Evolutionary conservation across 2,888 invertebrate species (phyloP).

Genomic region (Andrena fulva): DNA sequence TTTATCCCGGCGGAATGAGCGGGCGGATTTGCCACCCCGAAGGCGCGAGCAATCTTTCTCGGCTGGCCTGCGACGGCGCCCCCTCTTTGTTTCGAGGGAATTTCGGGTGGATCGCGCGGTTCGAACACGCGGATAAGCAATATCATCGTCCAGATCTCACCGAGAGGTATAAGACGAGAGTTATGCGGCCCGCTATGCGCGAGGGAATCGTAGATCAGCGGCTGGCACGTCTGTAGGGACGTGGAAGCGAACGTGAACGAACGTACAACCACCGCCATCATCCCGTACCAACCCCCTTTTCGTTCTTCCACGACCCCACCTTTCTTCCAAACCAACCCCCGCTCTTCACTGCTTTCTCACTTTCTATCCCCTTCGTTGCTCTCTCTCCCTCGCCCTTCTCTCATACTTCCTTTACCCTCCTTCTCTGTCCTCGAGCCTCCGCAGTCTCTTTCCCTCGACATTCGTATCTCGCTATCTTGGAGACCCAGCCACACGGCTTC

Average conservation of each 20-base stretch:
- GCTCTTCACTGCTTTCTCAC: slow-evolving; percentile 39
- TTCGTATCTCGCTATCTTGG: slow-evolving; percentile 80
- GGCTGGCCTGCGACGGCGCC: slow-evolving; percentile 23
- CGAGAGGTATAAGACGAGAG: slow-evolving; percentile 75
- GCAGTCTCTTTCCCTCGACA: slow-evolving; percentile 65
- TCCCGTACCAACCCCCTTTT: slow-evolving; percentile 67
- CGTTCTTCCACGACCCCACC: slow-evolving; percentile 66
- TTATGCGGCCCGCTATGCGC: slow-evolving; percentile 84
- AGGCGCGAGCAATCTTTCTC: slow-evolving; percentile 58
- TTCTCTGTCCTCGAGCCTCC: slow-evolving; percentile 8
- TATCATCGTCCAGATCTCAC: slow-evolving; percentile 76
- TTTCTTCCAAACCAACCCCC: slow-evolving; percentile 69
- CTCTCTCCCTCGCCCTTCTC: not conserved
- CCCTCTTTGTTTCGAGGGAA: slow-evolving; percentile 54
- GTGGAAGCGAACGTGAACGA: slow-evolving; percentile 76
- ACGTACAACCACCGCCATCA: slow-evolving; percentile 68
- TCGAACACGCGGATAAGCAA: slow-evolving; percentile 73
- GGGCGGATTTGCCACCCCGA: slow-evolving; percentile 42
- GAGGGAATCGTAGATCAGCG: slow-evolving; percentile 84
- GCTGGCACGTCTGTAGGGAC: slow-evolving; percentile 84
- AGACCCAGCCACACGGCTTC: slow-evolving; percentile 73
- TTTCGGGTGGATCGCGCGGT: slow-evolving; percentile 57
- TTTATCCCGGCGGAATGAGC: slow-evolving; percentile 38
- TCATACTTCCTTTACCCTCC: slow-evolving; percentile 7
- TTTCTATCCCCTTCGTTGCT: slow-evolving; percentile 61